A percentile compares a stretch with the other conserved stretches of the same genome.
Conservation (phyloP, 2,113 vertebrate species). For the Salminus brasiliensis region DNA sequence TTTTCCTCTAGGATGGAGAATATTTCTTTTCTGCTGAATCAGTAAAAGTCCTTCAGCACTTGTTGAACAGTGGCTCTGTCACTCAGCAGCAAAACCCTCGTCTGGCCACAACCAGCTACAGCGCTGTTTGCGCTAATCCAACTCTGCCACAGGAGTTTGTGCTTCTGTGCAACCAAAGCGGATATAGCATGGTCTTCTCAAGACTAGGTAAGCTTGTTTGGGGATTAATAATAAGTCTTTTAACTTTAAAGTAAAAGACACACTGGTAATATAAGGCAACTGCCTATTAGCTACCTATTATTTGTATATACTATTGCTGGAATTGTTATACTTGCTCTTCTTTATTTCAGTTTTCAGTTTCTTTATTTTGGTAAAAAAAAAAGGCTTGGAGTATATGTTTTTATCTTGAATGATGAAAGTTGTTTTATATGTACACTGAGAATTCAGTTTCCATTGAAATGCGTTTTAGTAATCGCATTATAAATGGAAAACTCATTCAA, state of each 20-base stretch:
- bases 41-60: slow-evolving; percentile 78
- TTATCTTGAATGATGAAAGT: no score
- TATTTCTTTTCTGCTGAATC: slow-evolving; percentile 79
- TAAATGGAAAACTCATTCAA: no score
- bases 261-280: no score
- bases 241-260: no score
- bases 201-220: slow-evolving; percentile 73
- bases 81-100: slow-evolving; percentile 47
- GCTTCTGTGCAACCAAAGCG: slow-evolving; percentile 70
- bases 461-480: no score
- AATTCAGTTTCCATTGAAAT: no score
- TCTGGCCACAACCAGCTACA: not conserved
- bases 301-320: no score
- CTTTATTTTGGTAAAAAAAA: no score
- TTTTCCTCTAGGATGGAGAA: slow-evolving; percentile 75
- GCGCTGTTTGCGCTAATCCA: slow-evolving; percentile 64
- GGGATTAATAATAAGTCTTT: not conserved
- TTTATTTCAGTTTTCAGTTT: no score
- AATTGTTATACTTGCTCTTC: no score
- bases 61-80: slow-evolving; percentile 39
- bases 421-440: no score
- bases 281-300: not conserved
- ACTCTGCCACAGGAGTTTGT: slow-evolving; percentile 78
- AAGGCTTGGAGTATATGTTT: no score
- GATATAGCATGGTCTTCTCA: slow-evolving; percentile 63